These are phyloP conservation scores for Falco rusticolus DNA, from an alignment of 2,797 vertebrate genomes.

Conservation along the genomic window DNA sequence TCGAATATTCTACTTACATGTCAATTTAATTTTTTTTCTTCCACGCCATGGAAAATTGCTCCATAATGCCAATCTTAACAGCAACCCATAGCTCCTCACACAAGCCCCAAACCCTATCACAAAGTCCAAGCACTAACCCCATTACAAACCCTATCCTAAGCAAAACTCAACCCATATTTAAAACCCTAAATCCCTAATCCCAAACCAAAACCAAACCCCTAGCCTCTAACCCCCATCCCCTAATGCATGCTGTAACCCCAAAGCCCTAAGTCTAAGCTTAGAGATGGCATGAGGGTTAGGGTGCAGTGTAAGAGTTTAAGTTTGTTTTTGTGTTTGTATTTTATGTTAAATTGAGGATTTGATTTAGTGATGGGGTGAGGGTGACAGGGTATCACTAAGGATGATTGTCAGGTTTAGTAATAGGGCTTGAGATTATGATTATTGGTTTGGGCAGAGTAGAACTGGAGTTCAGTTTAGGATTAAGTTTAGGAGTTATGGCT, in stretches of 20 bases:
- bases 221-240: rapidly evolving
- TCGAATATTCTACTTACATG: not conserved
- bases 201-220: not conserved
- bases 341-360: not conserved
- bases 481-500: not conserved
- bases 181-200: not conserved
- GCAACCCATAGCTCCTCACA: not conserved
- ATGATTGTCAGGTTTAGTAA: not conserved
- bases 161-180: not conserved
- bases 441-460: not conserved
- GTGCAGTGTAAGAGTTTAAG: not conserved
- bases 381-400: not conserved
- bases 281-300: not conserved
- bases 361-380: not conserved
- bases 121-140: not conserved
- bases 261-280: not conserved
- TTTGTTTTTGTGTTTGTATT: not conserved
- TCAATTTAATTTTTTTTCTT: not conserved
- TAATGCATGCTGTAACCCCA: not conserved
- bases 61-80: not conserved
- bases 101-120: not conserved
- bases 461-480: not conserved
- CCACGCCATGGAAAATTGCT: not conserved
- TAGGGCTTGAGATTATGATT: not conserved
- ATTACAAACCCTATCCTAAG: not conserved